phyloP scores from a whole-genome alignment of 2,797 vertebrate species.

The Eurystomus glaucurus region DNA sequence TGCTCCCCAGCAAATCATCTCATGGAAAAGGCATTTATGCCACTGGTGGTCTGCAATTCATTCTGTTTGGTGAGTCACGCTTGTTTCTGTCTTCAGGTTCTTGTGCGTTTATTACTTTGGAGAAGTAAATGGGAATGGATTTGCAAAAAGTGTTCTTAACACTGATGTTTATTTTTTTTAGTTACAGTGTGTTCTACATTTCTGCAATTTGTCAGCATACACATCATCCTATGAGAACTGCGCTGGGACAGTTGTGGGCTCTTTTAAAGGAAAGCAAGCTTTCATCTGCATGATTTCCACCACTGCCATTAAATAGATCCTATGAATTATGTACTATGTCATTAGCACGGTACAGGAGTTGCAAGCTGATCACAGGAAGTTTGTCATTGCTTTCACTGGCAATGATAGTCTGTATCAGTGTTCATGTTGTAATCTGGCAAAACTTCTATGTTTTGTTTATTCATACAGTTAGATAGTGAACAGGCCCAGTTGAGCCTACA shows the following conservation, averaged over 20 bases:
- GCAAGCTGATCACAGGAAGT: neutral
- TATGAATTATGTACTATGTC: neutral
- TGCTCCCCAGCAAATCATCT: neutral
- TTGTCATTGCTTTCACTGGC: neutral
- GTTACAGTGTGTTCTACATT: neutral
- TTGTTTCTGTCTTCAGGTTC: neutral
- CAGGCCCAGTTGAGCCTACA: neutral
- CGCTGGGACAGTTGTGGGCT: accelerated
- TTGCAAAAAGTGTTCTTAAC: neutral
- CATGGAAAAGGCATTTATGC: accelerated
- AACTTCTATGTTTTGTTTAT: neutral
- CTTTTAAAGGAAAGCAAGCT: neutral
- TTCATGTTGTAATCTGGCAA: neutral
- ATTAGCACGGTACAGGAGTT: neutral
- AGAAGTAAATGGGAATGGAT: neutral
- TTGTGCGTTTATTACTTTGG: neutral
- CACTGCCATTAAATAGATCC: neutral
- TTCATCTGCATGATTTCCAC: neutral
- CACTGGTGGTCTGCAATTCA: neutral
- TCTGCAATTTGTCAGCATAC: neutral
- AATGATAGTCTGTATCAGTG: neutral
- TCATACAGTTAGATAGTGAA: neutral
- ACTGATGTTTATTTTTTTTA: accelerated
- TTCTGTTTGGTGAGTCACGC: neutral
- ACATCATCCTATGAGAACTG: neutral